Evolutionary conservation across 2,797 vertebrate genomes (phyloP), one percentile per base, ranked within the genome.

Genomic region (Coregonus suidteri): DNA sequence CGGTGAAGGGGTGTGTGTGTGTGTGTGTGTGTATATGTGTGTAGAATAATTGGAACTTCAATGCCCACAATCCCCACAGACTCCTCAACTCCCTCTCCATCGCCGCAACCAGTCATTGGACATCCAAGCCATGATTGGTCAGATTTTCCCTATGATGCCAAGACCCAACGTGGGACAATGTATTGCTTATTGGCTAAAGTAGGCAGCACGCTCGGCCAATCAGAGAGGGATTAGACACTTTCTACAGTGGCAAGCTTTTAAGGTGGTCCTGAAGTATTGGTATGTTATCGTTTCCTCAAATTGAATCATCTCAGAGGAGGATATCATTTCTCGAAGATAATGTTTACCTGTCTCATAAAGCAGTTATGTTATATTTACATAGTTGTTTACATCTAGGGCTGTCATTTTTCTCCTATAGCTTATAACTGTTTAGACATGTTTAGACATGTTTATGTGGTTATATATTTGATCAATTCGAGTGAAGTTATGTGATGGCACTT

Each of bases 61-160:
- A 93, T 95, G 91, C 93, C 94, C 94, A 94, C 92, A 94, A 94
- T 95, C 93, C 93, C 94, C 87, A 88, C 86, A 89, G 92, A 93
- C 92, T 81, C 84, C 81, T 82, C 85, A 54, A 64, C 83, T 75
- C 80, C 83, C 82, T 69, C 78, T 62, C 3, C 75, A 56, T 74
- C 78, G 78, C 82, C 78, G 79, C 86, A 87, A 83, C 89, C 88
- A 87, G 90, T 92, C 90, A 89, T 74, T 79, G 74, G 72, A 75
- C 47, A 54, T 31, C 73, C 75, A 56, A 16, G 16, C 52, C 34
- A 0, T 70, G 47, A 94, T 95, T 94, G 91, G 93, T 11, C 62
- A 0, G 37, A 64, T 6, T 30, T 2, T 0, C 0, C 0, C 1
- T 2, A 0, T 84, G 84, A 93, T 89, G 82, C 91, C 85, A 84